Percentiles rank a stretch among this genome's conserved stretches.
Conservation (phyloP, 2,113 vertebrate genomes). For the Coptodon rendalli region DNA sequence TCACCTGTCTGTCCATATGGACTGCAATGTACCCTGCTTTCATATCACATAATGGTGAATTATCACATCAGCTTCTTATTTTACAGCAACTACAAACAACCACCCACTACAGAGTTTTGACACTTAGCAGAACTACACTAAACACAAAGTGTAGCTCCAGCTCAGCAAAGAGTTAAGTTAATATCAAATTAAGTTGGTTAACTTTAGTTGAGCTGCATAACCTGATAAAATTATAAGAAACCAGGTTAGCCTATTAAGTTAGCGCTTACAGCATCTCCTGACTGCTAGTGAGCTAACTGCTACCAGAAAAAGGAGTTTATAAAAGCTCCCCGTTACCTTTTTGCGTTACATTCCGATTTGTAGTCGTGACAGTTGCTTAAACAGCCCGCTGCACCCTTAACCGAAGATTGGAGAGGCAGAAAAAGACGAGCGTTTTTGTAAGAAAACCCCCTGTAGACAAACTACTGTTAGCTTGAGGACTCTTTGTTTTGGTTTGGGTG, state of each 20-base stretch:
- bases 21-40: background rate
- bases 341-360: background rate
- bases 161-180: background rate
- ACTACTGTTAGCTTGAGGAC: background rate
- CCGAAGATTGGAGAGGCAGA: fast-evolving
- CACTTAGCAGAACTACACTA: background rate
- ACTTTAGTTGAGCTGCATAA: background rate
- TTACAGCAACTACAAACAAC: background rate
- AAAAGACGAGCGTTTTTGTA: fast-evolving
- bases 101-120: background rate
- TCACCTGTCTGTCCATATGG: background rate
- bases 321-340: slow-evolving; percentile 3
- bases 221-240: background rate
- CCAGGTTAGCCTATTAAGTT: background rate
- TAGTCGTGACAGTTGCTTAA: too few species aligned
- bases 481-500: slow-evolving; percentile 26
- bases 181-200: background rate
- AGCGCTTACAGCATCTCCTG: background rate
- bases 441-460: background rate
- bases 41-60: background rate
- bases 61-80: background rate
- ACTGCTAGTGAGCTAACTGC: background rate
- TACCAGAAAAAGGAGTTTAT: background rate
- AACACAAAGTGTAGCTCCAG: background rate
- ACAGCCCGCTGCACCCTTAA: too few species aligned